Conservation (phyloP, 2,888 invertebrate genomes). For the Odontocerum albicorne region DNA sequence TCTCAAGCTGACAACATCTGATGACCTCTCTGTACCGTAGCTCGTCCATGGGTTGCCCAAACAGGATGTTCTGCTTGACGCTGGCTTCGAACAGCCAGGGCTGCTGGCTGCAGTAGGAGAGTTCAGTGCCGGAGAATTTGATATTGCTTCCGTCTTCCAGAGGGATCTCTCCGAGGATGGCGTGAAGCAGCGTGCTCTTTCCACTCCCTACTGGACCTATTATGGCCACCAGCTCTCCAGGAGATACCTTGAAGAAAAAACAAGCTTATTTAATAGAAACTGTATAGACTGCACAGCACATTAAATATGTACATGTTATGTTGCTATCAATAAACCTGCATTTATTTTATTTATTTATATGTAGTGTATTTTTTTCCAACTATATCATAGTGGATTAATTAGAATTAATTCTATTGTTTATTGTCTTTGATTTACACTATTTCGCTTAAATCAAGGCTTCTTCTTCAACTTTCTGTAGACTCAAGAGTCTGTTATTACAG, state of each 20-base stretch:
- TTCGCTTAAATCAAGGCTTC: no score
- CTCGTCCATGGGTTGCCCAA: slow-evolving; percentile 64
- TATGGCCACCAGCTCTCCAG: slow-evolving; percentile 56
- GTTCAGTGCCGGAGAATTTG: slow-evolving; percentile 51
- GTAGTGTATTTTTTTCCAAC: no score
- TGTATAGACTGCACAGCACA: no score
- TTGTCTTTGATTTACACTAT: no score
- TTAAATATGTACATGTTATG: no score
- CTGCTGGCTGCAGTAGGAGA: slow-evolving; percentile 67
- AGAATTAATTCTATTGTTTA: no score
- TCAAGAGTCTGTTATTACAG: no score
- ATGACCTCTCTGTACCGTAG: slow-evolving; percentile 59
- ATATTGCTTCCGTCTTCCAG: slow-evolving; percentile 49
- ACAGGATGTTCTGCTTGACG: slow-evolving; percentile 76
- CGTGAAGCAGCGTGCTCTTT: slow-evolving; percentile 73
- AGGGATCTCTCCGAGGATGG: slow-evolving; percentile 73
- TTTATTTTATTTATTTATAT: no score
- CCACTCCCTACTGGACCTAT: slow-evolving; percentile 77
- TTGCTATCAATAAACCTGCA: no score
- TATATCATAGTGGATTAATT: no score
- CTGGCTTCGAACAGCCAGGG: slow-evolving; percentile 67
- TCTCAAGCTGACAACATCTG: slow-evolving; percentile 59
- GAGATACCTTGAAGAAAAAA: slow-evolving; percentile 1
- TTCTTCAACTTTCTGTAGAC: no score
- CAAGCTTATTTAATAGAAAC: no score